phyloP scores from a whole-genome alignment of 2,797 vertebrate genomes.

The Eurystomus glaucurus region DNA sequence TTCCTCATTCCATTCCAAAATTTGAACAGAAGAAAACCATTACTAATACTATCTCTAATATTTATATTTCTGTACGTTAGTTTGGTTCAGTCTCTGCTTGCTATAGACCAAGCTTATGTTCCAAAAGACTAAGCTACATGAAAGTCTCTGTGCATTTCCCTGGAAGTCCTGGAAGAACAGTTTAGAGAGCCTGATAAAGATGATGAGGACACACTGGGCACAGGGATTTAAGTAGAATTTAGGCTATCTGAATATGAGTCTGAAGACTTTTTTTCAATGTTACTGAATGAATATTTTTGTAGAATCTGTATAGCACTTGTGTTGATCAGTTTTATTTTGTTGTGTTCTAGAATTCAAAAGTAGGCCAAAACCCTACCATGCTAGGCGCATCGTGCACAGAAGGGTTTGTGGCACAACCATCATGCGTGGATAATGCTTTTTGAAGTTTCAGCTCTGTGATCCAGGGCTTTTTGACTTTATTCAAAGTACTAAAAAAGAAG shows the following conservation, averaged over 20 bases:
- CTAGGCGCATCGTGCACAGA: rapidly evolving
- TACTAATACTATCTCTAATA: not conserved
- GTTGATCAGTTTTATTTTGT: not conserved
- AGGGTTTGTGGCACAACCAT: rapidly evolving
- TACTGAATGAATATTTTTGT: not conserved
- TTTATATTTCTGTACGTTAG: not conserved
- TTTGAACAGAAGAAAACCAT: not conserved
- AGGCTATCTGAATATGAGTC: not conserved
- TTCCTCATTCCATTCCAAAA: not conserved
- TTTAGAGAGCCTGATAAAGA: not conserved
- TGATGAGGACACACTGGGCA: not conserved
- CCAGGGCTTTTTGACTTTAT: not conserved
- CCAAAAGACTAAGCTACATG: not conserved
- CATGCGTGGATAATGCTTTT: not conserved
- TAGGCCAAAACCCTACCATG: not conserved
- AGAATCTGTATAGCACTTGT: not conserved
- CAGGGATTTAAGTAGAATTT: not conserved
- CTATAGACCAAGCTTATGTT: not conserved
- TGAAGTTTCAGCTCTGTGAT: not conserved
- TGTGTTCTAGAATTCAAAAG: not conserved
- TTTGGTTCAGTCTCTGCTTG: not conserved
- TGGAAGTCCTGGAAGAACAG: not conserved
- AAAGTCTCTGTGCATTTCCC: not conserved
- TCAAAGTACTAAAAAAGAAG: not conserved
- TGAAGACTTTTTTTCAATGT: not conserved